Evolutionary conservation across 2,888 invertebrate genomes (phyloP).

Genomic region (Drosophila birchii): DNA sequence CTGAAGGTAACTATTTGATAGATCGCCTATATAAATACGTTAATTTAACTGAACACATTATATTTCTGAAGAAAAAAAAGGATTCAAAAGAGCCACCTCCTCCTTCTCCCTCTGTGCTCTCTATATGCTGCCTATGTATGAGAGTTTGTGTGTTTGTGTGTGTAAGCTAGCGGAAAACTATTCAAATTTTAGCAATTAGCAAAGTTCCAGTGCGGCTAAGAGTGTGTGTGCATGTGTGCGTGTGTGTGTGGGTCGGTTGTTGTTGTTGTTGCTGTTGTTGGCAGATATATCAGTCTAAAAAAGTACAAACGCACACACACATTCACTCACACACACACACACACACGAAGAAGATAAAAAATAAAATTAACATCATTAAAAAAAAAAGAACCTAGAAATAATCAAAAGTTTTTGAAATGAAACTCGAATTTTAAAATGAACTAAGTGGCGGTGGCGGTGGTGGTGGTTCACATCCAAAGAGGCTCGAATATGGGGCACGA

Average conservation of each 20-base stretch:
- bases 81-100: slow-evolving; percentile 58
- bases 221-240: slow-evolving; percentile 2
- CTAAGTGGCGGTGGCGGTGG: slow-evolving; percentile 69
- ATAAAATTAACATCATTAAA: slow-evolving; percentile 9
- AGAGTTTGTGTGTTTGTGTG: slow-evolving; percentile 7
- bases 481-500: neutral
- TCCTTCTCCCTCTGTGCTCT: slow-evolving; percentile 18
- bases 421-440: slow-evolving; percentile 47
- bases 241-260: slow-evolving; percentile 29
- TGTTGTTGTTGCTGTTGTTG: slow-evolving; percentile 53
- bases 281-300: slow-evolving; percentile 73
- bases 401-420: slow-evolving; percentile 36
- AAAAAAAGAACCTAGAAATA: slow-evolving; percentile 16
- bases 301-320: slow-evolving; percentile 11
- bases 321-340: slow-evolving; percentile 14
- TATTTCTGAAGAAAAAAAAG: slow-evolving; percentile 55
- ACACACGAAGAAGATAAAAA: slow-evolving; percentile 8
- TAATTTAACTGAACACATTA: slow-evolving; percentile 75
- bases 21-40: slow-evolving; percentile 74
- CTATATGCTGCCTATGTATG: slow-evolving; percentile 9
- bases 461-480: slow-evolving; percentile 27
- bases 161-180: neutral
- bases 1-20: slow-evolving; percentile 61
- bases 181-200: neutral
- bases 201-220: neutral